Conservation (phyloP, 1,140 invertebrate genomes). For the Sipha flava region DNA sequence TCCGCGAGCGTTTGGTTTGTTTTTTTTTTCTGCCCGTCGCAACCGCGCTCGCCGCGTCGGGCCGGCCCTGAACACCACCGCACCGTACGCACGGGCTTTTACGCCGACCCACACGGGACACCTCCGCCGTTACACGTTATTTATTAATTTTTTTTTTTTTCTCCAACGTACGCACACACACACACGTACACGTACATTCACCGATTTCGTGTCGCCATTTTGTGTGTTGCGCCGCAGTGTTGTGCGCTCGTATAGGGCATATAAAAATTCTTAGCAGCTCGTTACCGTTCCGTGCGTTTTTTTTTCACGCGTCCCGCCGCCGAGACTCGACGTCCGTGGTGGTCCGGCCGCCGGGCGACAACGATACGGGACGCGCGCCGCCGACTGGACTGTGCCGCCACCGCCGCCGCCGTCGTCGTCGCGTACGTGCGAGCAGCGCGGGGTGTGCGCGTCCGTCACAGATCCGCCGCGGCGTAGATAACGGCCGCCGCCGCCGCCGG, state of each 20-base stretch:
- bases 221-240: not conserved
- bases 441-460: conserved; percentile 27
- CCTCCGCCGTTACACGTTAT: not conserved
- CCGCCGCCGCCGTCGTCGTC: not conserved
- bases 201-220: conserved; percentile 20
- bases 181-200: not conserved
- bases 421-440: not conserved
- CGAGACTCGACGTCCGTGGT: not conserved
- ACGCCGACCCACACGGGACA: not conserved
- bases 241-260: too few species aligned
- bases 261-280: too few species aligned
- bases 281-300: not conserved
- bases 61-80: not conserved
- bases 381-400: conserved; percentile 12
- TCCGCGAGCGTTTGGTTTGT: conserved; percentile 24
- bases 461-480: conserved; percentile 23
- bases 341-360: not conserved
- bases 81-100: not conserved
- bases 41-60: not conserved
- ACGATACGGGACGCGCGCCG: conserved; percentile 23
- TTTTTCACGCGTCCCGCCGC: not conserved
- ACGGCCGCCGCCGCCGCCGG: conserved; percentile 8
- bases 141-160: conserved; percentile 6
- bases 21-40: conserved; percentile 20
- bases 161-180: not conserved